A percentile compares a stretch with the other conserved stretches of the same genome.
Evolutionary conservation across 2,797 vertebrate genomes (phyloP).

Genomic region (Mormyrus proboscirostris): DNA sequence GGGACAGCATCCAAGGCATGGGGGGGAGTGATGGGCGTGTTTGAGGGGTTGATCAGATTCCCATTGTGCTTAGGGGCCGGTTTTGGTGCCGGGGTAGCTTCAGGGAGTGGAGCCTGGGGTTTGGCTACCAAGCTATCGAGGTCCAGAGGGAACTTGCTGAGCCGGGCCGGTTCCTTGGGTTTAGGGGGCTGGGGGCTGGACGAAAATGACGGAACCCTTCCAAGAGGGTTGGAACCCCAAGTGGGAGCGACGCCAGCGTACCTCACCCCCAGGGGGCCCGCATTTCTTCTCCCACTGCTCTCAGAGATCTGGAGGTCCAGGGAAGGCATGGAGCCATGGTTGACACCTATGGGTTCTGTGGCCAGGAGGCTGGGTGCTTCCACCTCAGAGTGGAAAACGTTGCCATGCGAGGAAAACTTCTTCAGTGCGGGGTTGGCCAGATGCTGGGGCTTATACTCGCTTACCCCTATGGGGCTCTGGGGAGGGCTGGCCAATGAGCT

Average conservation of each 20-base stretch:
- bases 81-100: conserved; percentile 23
- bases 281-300: conserved; percentile 42
- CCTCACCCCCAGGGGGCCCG: not conserved
- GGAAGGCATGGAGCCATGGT: conserved; percentile 62
- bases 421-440: conserved; percentile 50
- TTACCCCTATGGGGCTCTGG: conserved; percentile 36
- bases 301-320: conserved; percentile 69
- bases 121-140: conserved; percentile 56
- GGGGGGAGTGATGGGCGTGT: conserved; percentile 29
- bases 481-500: conserved; percentile 43
- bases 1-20: not conserved
- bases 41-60: conserved; percentile 36
- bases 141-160: conserved; percentile 69
- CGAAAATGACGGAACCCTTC: conserved; percentile 45
- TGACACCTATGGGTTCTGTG: conserved; percentile 44
- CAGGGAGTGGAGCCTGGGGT: conserved; percentile 7
- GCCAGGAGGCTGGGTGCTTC: conserved; percentile 43
- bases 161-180: conserved; percentile 52
- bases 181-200: conserved; percentile 45
- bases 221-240: conserved; percentile 45
- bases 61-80: conserved; percentile 38
- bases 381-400: conserved; percentile 57
- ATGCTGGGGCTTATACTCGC: conserved; percentile 42
- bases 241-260: not conserved
- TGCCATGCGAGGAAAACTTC: conserved; percentile 67